Evolutionary conservation across 2,888 invertebrate genomes (phyloP).

Genomic region (Drosophila atroscutellata): DNA sequence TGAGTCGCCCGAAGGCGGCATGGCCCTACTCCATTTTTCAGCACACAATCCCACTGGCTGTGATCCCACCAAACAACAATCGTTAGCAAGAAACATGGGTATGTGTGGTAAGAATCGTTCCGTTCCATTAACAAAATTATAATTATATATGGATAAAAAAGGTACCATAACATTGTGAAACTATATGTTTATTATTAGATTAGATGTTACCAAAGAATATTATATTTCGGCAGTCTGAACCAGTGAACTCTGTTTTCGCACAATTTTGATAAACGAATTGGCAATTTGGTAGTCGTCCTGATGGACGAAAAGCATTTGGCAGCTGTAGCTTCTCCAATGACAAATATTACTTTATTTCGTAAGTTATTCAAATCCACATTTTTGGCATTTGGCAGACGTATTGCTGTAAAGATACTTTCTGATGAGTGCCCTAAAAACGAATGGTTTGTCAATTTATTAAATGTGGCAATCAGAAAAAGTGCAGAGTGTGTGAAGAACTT

Average conservation of each 20-base stretch:
- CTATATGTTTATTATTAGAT: neutral
- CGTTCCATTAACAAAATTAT: neutral
- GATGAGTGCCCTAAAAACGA: constrained; percentile 87
- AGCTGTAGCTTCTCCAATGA: constrained; percentile 92
- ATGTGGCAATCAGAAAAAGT: neutral
- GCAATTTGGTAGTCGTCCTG: constrained; percentile 93
- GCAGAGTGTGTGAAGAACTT: constrained; percentile 83
- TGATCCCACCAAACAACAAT: constrained; percentile 85
- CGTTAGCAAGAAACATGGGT: constrained; percentile 99
- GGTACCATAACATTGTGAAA: neutral
- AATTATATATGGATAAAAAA: neutral
- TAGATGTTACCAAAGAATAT: neutral
- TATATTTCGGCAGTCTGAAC: neutral
- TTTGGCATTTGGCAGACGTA: neutral
- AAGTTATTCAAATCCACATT: constrained; percentile 94
- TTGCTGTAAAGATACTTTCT: neutral
- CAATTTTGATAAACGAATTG: constrained; percentile 93
- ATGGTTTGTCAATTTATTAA: constrained; percentile 87
- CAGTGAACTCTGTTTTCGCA: neutral
- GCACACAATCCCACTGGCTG: constrained; percentile 45
- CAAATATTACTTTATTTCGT: constrained; percentile 89
- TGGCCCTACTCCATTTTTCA: constrained; percentile 87
- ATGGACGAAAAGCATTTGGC: constrained; percentile 87
- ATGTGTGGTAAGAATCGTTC: constrained; percentile 91
- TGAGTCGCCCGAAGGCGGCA: constrained; percentile 91